Percentiles rank a stretch among this genome's conserved stretches.
Evolutionary conservation across 1,140 invertebrate species (phyloP).

Genomic region (Alviniconcha marisindica): DNA sequence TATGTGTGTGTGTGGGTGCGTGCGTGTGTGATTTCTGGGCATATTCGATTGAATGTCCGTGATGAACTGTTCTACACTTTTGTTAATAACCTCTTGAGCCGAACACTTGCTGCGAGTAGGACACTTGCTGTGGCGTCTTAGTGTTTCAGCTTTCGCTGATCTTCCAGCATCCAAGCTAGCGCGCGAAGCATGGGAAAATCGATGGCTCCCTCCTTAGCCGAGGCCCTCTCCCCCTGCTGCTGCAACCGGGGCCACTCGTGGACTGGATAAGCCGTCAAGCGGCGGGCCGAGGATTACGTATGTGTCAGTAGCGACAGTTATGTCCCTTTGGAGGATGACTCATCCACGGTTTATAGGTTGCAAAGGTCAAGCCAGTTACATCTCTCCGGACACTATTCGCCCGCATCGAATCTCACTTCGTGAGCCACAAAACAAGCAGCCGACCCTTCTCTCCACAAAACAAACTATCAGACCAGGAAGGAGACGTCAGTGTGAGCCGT

Average conservation of each 20-base stretch:
- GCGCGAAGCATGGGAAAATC: not conserved
- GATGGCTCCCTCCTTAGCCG: not conserved
- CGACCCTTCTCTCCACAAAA: not conserved
- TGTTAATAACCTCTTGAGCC: no score
- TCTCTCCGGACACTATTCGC: not conserved
- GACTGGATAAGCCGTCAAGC: conserved; percentile 15
- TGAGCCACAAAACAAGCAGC: not conserved
- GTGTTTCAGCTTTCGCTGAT: no score
- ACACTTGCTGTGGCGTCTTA: no score
- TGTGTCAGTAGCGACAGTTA: conserved; percentile 29
- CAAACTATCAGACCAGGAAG: no score
- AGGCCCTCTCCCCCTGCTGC: not conserved
- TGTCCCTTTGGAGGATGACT: conserved; percentile 18
- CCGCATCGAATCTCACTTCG: not conserved
- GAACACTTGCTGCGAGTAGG: no score
- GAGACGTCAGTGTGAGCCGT: no score
- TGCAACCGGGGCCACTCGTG: not conserved
- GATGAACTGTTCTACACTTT: no score
- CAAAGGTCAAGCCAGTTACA: conserved; percentile 16
- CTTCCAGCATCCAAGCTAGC: not conserved
- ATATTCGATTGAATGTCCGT: no score
- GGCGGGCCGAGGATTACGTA: conserved; percentile 16
- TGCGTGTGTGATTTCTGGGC: no score
- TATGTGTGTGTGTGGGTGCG: no score
- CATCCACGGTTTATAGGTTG: not conserved